Percentiles rank a stretch among this genome's conserved stretches.
Evolutionary conservation across 2,797 vertebrate species (phyloP).

Genomic region (Ispidina lecontei): DNA sequence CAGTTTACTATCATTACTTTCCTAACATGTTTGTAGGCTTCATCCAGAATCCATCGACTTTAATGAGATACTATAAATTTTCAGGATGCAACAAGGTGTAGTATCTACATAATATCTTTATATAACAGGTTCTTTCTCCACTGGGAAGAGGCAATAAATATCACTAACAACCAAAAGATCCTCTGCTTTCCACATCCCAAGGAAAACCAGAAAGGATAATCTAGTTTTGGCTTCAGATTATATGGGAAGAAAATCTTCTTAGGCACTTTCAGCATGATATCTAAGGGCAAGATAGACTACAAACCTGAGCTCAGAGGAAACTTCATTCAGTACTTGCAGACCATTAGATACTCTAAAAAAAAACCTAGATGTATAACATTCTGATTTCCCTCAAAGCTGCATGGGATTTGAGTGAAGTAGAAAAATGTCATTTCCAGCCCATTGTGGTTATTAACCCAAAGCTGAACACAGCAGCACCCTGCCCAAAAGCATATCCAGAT

Average conservation of each 20-base stretch:
- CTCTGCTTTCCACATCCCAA: not conserved
- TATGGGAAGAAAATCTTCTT: not conserved
- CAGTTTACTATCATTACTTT: not conserved
- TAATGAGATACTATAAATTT: not conserved
- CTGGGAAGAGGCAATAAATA: not conserved
- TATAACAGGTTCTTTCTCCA: not conserved
- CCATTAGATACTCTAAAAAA: not conserved
- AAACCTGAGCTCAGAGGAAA: not conserved
- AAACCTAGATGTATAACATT: not conserved
- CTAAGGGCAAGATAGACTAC: not conserved
- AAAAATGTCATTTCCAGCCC: not conserved
- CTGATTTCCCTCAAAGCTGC: not conserved
- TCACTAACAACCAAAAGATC: not conserved
- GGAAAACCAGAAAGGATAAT: not conserved
- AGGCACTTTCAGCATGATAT: not conserved
- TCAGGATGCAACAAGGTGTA: not conserved
- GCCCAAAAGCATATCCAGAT: not conserved
- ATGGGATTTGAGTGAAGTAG: not conserved
- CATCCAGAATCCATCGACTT: not conserved
- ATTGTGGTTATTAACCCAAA: not conserved
- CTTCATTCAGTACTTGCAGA: not conserved
- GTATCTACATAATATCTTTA: not conserved
- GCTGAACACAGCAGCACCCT: not conserved
- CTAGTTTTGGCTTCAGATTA: not conserved
- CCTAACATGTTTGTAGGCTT: not conserved